These are phyloP conservation scores for Pristiophorus japonicus DNA, from an alignment of 2,113 vertebrate genomes.

Conservation along the genomic window DNA sequence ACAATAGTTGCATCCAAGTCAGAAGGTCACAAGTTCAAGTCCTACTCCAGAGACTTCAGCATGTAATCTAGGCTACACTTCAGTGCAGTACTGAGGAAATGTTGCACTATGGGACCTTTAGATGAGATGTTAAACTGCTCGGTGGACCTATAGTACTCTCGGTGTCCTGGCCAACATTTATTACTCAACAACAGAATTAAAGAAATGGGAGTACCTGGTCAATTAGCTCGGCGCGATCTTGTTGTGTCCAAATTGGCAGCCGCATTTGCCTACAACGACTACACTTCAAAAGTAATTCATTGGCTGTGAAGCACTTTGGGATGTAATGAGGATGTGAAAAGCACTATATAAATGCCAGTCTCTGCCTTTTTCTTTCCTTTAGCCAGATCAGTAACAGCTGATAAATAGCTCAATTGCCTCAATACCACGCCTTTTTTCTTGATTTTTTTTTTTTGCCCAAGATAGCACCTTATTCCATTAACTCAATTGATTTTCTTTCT, in stretches of 20 bases:
- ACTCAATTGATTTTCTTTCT: not conserved
- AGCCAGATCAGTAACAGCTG: not conserved
- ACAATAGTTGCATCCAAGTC: not conserved
- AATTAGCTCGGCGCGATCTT: not conserved
- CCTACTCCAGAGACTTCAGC: not conserved
- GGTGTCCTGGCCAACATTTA: not conserved
- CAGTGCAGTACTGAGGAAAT: not conserved
- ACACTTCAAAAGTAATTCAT: not conserved
- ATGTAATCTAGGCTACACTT: not conserved
- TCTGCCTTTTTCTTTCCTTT: not conserved
- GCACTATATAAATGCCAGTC: not conserved
- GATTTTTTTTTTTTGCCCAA: not conserved
- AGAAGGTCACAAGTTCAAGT: not conserved
- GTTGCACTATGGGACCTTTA: not conserved
- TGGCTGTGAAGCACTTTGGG: not conserved
- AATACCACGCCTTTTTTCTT: not conserved
- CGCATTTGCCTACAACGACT: too few species aligned
- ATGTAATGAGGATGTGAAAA: not conserved
- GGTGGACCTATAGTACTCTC: not conserved
- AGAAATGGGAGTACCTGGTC: not conserved
- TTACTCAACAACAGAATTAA: not conserved
- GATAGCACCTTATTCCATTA: not conserved
- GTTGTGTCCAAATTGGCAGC: not conserved
- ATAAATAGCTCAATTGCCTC: not conserved
- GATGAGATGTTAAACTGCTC: not conserved